These are phyloP conservation scores for Sibirionetta formosa DNA, from an alignment of 2,797 vertebrate genomes.

Conservation along the genomic window DNA sequence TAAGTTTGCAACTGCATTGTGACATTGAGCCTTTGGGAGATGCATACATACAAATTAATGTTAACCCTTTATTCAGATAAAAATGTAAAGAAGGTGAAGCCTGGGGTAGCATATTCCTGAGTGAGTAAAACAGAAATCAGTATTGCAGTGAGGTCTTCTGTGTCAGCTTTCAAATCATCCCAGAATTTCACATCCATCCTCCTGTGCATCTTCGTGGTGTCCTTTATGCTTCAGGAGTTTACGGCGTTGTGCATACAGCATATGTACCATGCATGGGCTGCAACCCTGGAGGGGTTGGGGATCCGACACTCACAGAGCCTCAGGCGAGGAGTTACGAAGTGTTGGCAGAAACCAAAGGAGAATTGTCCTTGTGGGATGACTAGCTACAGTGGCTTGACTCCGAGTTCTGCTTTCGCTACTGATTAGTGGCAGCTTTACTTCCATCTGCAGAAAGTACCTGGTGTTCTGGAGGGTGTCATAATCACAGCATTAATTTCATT, in stretches of 20 bases:
- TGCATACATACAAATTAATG: background rate
- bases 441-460: background rate
- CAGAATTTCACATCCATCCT: background rate
- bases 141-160: background rate
- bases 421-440: background rate
- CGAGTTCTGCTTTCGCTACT: background rate
- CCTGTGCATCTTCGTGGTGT: background rate
- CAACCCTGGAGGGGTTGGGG: background rate
- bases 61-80: background rate
- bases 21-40: background rate
- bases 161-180: background rate
- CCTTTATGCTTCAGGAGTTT: background rate
- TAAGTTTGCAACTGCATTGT: background rate
- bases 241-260: background rate
- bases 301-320: background rate
- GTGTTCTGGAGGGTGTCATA: background rate
- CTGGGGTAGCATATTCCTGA: background rate
- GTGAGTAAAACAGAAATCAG: background rate
- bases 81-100: background rate
- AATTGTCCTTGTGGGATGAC: background rate
- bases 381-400: background rate
- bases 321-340: background rate
- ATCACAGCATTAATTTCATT: background rate
- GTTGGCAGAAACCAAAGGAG: background rate
- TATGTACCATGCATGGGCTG: fast-evolving